Percentiles rank a stretch among this genome's conserved stretches.
These are phyloP conservation scores for Pemphredon lugubris DNA, from an alignment of 2,888 invertebrate genomes.

Conservation along the genomic window DNA sequence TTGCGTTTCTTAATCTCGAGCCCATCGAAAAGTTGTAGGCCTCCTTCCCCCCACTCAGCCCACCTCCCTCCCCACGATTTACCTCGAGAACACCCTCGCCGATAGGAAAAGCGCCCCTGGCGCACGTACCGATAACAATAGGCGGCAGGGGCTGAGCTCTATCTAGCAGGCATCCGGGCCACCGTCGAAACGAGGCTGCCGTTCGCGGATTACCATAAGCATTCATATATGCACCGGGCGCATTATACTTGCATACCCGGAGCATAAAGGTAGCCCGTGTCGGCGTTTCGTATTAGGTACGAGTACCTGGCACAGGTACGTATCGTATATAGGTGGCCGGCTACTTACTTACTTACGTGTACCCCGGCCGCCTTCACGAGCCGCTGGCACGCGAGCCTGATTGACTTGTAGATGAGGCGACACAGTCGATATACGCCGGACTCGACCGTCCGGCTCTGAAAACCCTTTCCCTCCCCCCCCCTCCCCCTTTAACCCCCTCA, in stretches of 20 bases:
- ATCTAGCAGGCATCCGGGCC: slow-evolving; percentile 68
- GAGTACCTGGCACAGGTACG: slow-evolving; percentile 34
- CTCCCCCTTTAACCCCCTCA: not conserved
- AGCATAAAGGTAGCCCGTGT: slow-evolving; percentile 67
- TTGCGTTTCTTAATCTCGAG: too few relatives aligned
- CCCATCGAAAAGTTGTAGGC: too few relatives aligned
- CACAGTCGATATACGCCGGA: slow-evolving; percentile 77
- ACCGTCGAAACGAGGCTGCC: slow-evolving; percentile 74
- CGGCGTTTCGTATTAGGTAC: slow-evolving; percentile 58
- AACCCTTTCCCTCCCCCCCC: slow-evolving; percentile 34
- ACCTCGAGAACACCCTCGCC: slow-evolving; percentile 3
- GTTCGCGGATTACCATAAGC: slow-evolving; percentile 77
- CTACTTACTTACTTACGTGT: slow-evolving; percentile 69
- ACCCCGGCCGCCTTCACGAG: slow-evolving; percentile 73
- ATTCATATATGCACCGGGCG: slow-evolving; percentile 78
- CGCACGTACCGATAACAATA: slow-evolving; percentile 70
- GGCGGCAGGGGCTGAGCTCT: slow-evolving; percentile 66
- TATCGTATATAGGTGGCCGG: slow-evolving; percentile 40
- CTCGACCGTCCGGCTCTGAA: slow-evolving; percentile 55
- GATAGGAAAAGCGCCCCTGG: slow-evolving; percentile 41
- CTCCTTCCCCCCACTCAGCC: too few relatives aligned
- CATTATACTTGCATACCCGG: slow-evolving; percentile 79
- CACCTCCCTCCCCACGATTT: too few relatives aligned
- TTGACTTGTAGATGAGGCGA: slow-evolving; percentile 81
- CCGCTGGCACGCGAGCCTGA: slow-evolving; percentile 79